Evolutionary conservation across 1,140 invertebrate genomes (phyloP).

Genomic region (Schlechtendalia chinensis): DNA sequence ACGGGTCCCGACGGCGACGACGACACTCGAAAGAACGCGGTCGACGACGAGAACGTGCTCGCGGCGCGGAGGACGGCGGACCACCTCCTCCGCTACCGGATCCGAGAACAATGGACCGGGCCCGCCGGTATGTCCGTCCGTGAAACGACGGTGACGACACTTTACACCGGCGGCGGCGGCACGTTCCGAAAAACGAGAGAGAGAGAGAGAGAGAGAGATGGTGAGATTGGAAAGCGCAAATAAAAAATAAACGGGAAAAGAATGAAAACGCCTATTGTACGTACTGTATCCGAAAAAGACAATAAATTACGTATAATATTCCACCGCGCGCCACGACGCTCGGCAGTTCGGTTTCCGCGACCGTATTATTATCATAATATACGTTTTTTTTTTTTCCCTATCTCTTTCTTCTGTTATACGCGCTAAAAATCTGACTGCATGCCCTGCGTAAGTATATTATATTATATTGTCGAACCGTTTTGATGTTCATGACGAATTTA

Average conservation of each 20-base stretch:
- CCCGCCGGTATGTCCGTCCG: too few species aligned
- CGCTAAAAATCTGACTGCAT: not conserved
- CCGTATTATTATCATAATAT: too few species aligned
- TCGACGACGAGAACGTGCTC: constrained; percentile 12
- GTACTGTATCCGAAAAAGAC: not conserved
- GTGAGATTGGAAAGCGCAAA: too few species aligned
- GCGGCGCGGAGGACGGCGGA: not conserved
- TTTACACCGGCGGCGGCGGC: not conserved
- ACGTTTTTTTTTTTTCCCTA: too few species aligned
- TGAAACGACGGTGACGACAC: not conserved
- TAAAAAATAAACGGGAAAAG: not conserved
- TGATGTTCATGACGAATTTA: not conserved
- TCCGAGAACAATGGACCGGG: not conserved
- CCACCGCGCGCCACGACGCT: not conserved
- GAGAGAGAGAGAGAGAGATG: too few species aligned
- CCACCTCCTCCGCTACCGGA: not conserved
- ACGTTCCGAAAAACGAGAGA: constrained; percentile 10
- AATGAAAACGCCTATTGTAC: not conserved
- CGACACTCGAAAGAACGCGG: not conserved
- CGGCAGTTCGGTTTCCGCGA: not conserved
- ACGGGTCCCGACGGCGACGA: not conserved
- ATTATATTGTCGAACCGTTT: not conserved
- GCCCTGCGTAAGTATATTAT: not conserved
- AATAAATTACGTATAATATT: constrained; percentile 14
- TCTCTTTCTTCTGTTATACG: too few species aligned